Percentiles rank a stretch among this genome's conserved stretches.
Evolutionary conservation across 2,888 invertebrate species (phyloP).

Genomic region (Palloptera scutellata): DNA sequence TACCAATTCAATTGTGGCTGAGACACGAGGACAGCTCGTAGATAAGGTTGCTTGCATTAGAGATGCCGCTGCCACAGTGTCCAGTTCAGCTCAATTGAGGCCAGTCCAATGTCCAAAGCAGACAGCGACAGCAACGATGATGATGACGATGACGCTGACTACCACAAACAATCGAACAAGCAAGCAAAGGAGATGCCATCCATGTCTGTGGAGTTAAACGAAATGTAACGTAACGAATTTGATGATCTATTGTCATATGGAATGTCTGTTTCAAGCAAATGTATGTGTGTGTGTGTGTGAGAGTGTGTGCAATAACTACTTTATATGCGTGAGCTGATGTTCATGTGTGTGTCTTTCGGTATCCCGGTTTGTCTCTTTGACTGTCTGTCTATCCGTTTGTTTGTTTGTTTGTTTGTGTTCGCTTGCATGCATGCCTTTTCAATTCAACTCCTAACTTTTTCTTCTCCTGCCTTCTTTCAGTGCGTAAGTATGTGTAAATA

Average conservation of each 20-base stretch:
- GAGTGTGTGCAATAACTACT: constrained; percentile 39
- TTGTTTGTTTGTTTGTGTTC: constrained; percentile 16
- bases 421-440: constrained; percentile 10
- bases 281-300: constrained; percentile 18
- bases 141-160: constrained; percentile 15
- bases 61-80: too few species aligned
- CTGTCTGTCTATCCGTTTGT: constrained; percentile 23
- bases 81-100: too few species aligned
- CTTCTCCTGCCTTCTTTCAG: too few species aligned
- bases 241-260: constrained; percentile 63
- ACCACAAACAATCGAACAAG: constrained; percentile 28
- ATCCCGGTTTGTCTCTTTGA: constrained; percentile 2
- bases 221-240: constrained; percentile 60
- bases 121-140: constrained; percentile 10
- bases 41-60: too few species aligned
- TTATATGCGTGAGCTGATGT: constrained; percentile 47
- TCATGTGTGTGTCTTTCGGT: constrained; percentile 23
- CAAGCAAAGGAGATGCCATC: background rate
- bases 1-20: too few species aligned
- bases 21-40: too few species aligned
- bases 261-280: constrained; percentile 32
- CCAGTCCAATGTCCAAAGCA: constrained; percentile 29
- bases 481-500: constrained; percentile 13
- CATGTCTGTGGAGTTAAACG: constrained; percentile 35
- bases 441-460: background rate